These are phyloP conservation scores for Ceratoteleas bidentatus DNA, from an alignment of 1,140 invertebrate species.

Conservation along the genomic window DNA sequence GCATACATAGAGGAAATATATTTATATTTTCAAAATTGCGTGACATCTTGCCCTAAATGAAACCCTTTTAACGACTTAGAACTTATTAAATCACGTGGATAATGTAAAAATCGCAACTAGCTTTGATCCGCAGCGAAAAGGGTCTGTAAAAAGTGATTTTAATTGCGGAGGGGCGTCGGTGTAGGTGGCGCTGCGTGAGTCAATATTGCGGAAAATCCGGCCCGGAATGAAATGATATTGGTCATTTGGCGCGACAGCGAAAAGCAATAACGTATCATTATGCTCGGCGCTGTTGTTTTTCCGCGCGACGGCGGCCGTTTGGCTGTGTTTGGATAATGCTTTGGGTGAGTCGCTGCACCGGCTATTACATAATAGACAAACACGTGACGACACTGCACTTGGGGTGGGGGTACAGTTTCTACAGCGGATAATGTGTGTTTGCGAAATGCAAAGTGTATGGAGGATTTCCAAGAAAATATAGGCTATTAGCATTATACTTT, in stretches of 20 bases:
- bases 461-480: neutral
- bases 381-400: neutral
- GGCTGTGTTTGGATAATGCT: slow-evolving; percentile 36
- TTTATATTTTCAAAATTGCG: too few relatives aligned
- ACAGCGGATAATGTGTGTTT: too few relatives aligned
- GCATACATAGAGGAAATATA: too few relatives aligned
- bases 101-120: too few relatives aligned
- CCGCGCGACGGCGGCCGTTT: neutral
- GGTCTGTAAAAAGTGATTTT: too few relatives aligned
- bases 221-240: slow-evolving; percentile 49
- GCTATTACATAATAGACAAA: slow-evolving; percentile 28
- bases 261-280: slow-evolving; percentile 59
- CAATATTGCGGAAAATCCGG: slow-evolving; percentile 47
- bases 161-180: too few relatives aligned
- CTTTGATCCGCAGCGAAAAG: too few relatives aligned
- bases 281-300: slow-evolving; percentile 35
- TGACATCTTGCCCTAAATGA: too few relatives aligned
- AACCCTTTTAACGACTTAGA: too few relatives aligned
- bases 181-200: slow-evolving; percentile 10
- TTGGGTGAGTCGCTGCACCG: slow-evolving; percentile 19
- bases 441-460: neutral
- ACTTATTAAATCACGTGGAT: too few relatives aligned
- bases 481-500: too few relatives aligned
- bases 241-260: slow-evolving; percentile 46
- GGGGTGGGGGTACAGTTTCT: too few relatives aligned